Evolutionary conservation across 1,140 invertebrate species (phyloP).

Genomic region (Drosophila melanica): DNA sequence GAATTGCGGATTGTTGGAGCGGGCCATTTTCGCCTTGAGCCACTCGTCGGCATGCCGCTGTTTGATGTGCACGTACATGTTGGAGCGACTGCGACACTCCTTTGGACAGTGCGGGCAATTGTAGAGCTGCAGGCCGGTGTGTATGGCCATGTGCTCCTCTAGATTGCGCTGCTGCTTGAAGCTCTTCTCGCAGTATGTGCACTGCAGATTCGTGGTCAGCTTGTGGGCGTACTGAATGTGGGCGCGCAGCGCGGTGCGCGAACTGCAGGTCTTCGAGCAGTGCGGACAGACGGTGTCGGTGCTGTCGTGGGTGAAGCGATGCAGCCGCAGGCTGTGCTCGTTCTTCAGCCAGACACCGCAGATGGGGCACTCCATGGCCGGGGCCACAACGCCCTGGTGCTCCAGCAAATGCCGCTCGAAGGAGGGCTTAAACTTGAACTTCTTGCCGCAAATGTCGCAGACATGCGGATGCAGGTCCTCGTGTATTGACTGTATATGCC

Average conservation of each 20-base stretch:
- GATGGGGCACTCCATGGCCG: constrained; percentile 65
- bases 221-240: constrained; percentile 77
- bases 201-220: constrained; percentile 65
- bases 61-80: constrained; percentile 83
- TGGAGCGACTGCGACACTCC: constrained; percentile 76
- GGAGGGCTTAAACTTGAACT: constrained; percentile 78
- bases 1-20: constrained; percentile 74
- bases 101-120: constrained; percentile 81
- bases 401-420: constrained; percentile 72
- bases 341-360: constrained; percentile 78
- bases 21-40: constrained; percentile 74
- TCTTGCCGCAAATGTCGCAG: constrained; percentile 79
- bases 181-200: constrained; percentile 77
- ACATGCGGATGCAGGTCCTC: constrained; percentile 72
- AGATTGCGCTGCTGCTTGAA: constrained; percentile 77
- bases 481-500: constrained; percentile 75
- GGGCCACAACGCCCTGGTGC: constrained; percentile 72
- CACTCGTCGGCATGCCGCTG: constrained; percentile 75
- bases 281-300: constrained; percentile 63
- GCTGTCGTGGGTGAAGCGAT: constrained; percentile 69
- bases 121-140: constrained; percentile 82
- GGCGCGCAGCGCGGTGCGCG: constrained; percentile 64
- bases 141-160: constrained; percentile 82
- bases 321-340: constrained; percentile 69
- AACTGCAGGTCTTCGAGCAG: constrained; percentile 66